Base-by-base conservation (phyloP, 2,113 vertebrate genomes). In the Chitala chitala region DNA sequence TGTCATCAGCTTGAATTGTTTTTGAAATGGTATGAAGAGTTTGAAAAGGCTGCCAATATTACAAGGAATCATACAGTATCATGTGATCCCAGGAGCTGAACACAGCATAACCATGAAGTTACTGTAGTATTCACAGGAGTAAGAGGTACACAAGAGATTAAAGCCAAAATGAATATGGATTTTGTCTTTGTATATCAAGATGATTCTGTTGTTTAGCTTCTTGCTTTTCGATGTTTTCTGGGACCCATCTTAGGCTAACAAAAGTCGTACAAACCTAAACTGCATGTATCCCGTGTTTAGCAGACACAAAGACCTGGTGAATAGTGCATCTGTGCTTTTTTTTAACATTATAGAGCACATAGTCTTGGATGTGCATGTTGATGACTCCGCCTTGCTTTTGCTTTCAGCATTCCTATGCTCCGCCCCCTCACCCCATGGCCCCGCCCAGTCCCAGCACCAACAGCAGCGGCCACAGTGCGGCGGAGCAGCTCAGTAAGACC, bases 401-500 rank as follows among this genome's bases (percentile, higher is more conserved):
- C 55, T 83, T 89, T 46, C 93, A 98, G 94, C 95, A 98, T 93
- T 93, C 95, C 91, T 98, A 96, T 96, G 94, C 94, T 92, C 93
- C 94, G 91, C 94, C 94, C 91, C 93, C 93, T 86, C 94, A 98
- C 85, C 94, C 95, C 88, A 96, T 98, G 95, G 95, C 95, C 93
- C 95, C 95, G 89, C 95, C 94, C 91, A 98, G 95, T 89, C 95
- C 95, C 83, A 96, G 94, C 92, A 94, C 94, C 89, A 96, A 96
- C 91, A 98, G 94, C 91, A 92, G 91, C 92, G 96, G 91, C 93
- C 89, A 80, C 33, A 76, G 85, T 82, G 94, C 91, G 1, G 92
- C 92, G 69, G 96, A 98, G 85, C 96, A 96, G 90, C 90, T 98
- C 89, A 98, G 96, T 92, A 98, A 97, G 94, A 98, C 96, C 85